These are phyloP conservation scores for Dromas ardeola DNA, from an alignment of 2,113 vertebrate species.

Conservation along the genomic window DNA sequence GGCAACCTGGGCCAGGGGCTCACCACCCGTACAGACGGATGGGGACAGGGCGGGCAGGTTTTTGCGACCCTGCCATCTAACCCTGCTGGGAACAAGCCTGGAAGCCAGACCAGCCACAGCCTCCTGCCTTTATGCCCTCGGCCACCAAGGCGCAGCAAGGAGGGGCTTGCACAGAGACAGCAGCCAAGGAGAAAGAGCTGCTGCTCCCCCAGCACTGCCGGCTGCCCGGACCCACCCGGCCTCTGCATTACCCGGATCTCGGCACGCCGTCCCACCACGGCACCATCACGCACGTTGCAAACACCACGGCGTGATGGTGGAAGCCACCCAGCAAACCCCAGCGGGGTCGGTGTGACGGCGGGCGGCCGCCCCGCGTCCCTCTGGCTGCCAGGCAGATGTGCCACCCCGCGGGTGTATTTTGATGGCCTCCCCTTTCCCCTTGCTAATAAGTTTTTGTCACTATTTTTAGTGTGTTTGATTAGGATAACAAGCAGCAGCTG, in stretches of 20 bases:
- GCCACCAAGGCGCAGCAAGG: neutral
- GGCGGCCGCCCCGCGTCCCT: neutral
- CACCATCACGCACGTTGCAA: accelerated
- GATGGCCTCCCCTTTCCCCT: neutral
- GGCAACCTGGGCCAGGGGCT: too few species aligned
- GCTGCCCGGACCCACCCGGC: neutral
- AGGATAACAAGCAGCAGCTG: constrained; percentile 54
- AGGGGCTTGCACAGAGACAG: neutral
- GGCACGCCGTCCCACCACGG: neutral
- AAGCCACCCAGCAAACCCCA: neutral
- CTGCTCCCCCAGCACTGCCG: neutral
- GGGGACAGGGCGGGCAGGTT: neutral
- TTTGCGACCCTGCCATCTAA: neutral
- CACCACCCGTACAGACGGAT: accelerated
- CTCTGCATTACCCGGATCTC: neutral
- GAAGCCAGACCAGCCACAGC: neutral
- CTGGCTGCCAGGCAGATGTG: neutral
- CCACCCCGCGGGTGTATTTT: neutral
- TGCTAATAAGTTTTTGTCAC: constrained; percentile 20
- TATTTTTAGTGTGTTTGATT: constrained; percentile 68
- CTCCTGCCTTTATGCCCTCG: neutral
- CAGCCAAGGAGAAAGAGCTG: neutral
- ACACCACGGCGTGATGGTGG: accelerated
- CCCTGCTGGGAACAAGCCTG: neutral
- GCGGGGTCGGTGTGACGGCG: accelerated